A percentile compares a stretch with the other conserved stretches of the same genome.
These are phyloP conservation scores for Hyppa rectilinea DNA, from an alignment of 2,888 invertebrate genomes.

Conservation along the genomic window DNA sequence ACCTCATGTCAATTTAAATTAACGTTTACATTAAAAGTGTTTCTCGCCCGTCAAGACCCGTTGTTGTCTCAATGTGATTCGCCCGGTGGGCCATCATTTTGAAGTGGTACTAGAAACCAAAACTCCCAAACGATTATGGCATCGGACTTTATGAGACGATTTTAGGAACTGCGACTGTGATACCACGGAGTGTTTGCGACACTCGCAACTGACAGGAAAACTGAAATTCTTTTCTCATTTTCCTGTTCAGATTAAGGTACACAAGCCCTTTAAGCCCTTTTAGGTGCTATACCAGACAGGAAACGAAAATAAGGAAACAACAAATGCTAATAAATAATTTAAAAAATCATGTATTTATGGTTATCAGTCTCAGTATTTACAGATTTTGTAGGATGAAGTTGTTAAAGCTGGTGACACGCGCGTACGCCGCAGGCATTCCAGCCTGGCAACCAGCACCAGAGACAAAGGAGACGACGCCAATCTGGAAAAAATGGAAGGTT, in stretches of 20 bases:
- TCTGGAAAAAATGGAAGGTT: constrained; percentile 7
- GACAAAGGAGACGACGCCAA: constrained; percentile 80
- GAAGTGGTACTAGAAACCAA: background rate
- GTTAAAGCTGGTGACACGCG: constrained; percentile 77
- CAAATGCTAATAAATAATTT: too few relatives aligned
- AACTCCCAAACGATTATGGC: background rate
- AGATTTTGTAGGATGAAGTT: constrained; percentile 72
- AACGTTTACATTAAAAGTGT: constrained; percentile 11
- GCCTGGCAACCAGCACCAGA: constrained; percentile 72
- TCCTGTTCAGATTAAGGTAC: too few relatives aligned
- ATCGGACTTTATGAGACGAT: background rate
- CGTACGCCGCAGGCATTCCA: constrained; percentile 78
- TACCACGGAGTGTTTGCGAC: too few relatives aligned
- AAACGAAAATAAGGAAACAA: too few relatives aligned
- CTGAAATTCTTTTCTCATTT: too few relatives aligned
- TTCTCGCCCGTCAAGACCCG: background rate
- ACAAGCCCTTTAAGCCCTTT: too few relatives aligned
- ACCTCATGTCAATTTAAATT: background rate
- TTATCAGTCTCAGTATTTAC: constrained; percentile 27
- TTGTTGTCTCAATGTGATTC: background rate
- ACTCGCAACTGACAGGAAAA: too few relatives aligned
- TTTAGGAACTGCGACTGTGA: too few relatives aligned
- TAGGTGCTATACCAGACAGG: too few relatives aligned
- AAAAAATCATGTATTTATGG: background rate
- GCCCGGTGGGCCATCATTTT: background rate